Percentiles rank a stretch among this genome's conserved stretches.
These are phyloP conservation scores for Drosophila novamexicana DNA, from an alignment of 1,140 invertebrate species.

Conservation along the genomic window DNA sequence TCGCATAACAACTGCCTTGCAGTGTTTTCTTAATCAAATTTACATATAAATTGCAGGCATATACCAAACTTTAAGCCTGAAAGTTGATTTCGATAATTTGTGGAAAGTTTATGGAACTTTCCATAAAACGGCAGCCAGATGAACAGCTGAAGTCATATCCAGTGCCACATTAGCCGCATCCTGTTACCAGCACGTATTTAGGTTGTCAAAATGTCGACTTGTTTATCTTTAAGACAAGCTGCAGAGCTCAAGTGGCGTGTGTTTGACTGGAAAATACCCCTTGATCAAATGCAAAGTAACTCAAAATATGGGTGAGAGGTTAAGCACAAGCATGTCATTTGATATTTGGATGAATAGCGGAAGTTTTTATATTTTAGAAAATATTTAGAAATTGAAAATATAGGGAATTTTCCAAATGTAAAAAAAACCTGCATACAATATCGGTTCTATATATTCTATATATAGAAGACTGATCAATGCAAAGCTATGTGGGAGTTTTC, in stretches of 20 bases:
- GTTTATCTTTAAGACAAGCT: constrained; percentile 62
- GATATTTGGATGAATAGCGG: too few species aligned
- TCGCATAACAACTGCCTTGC: constrained; percentile 21
- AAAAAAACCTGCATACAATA: too few species aligned
- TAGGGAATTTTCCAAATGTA: neutral
- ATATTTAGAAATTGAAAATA: neutral
- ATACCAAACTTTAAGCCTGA: constrained; percentile 61
- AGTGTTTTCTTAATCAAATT: constrained; percentile 76
- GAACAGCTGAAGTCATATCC: constrained; percentile 12
- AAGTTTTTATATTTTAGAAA: too few species aligned
- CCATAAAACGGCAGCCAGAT: constrained; percentile 32
- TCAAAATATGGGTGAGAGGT: neutral
- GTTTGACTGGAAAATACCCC: neutral
- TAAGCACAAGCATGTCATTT: too few species aligned
- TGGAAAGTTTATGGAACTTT: constrained; percentile 67
- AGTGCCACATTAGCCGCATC: constrained; percentile 36
- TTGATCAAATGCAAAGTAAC: neutral
- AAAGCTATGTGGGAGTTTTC: too few species aligned
- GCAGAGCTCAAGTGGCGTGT: neutral
- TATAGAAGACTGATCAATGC: too few species aligned
- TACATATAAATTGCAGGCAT: constrained; percentile 78
- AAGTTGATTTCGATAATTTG: constrained; percentile 82
- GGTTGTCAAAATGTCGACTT: constrained; percentile 79
- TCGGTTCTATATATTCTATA: too few species aligned
- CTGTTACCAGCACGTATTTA: constrained; percentile 37